Evolutionary conservation across 1,140 invertebrate genomes (phyloP).

Genomic region (Meloidogyne floridensis): DNA sequence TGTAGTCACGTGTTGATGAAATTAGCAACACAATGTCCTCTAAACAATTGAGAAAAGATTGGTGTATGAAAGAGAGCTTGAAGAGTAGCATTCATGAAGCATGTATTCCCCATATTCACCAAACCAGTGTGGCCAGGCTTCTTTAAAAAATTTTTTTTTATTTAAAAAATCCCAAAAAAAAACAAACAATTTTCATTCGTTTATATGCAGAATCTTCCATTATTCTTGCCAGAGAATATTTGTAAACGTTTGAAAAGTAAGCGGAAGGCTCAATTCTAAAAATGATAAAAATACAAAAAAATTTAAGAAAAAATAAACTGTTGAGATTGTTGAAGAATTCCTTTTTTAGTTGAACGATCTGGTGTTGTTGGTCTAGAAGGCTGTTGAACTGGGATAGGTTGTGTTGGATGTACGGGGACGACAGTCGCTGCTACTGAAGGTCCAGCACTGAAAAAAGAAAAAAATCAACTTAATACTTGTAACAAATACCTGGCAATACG

Average conservation of each 20-base stretch:
- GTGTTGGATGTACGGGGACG: background rate
- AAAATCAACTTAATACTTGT: background rate
- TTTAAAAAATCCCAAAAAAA: background rate
- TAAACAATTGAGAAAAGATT: constrained; percentile 29
- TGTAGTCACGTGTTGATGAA: constrained; percentile 33
- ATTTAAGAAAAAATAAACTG: background rate
- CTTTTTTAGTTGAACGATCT: constrained; percentile 23
- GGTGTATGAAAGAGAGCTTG: constrained; percentile 76
- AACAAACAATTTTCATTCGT: constrained; percentile 10
- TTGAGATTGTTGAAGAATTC: constrained; percentile 6
- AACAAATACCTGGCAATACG: constrained; percentile 16
- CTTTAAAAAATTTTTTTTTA: background rate
- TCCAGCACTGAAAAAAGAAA: constrained; percentile 11
- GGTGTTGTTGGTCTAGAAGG: constrained; percentile 27
- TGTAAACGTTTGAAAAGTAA: constrained; percentile 9
- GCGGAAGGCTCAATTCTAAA: background rate
- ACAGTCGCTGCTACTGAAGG: background rate
- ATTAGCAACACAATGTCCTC: background rate
- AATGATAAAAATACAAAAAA: background rate
- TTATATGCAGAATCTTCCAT: background rate
- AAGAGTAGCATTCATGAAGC: constrained; percentile 96
- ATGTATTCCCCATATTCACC: constrained; percentile 90
- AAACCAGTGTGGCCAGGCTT: constrained; percentile 72
- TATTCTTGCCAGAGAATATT: background rate
- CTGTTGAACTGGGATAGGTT: background rate